Evolutionary conservation across 2,113 vertebrate species (phyloP).

Genomic region (Passer domesticus): DNA sequence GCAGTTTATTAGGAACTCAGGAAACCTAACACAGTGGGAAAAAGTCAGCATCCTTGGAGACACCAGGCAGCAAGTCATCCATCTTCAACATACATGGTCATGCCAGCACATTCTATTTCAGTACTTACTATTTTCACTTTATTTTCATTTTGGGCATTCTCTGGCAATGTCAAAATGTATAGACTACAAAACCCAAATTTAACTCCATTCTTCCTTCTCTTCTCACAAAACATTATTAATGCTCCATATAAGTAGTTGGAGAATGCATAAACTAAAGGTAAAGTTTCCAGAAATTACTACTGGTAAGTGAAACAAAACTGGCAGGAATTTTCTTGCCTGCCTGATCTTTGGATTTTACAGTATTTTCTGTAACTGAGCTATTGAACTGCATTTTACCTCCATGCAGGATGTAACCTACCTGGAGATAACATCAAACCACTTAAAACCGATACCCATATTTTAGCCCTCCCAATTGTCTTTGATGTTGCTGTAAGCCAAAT

Average conservation of each 20-base stretch:
- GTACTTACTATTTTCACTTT: constrained; percentile 26
- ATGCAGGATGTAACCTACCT: not conserved
- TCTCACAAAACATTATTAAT: not conserved
- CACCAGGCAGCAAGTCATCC: not conserved
- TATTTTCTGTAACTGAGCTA: not conserved
- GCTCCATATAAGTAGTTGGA: not conserved
- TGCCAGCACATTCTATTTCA: constrained; percentile 21
- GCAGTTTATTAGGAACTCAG: not conserved
- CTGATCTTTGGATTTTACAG: not conserved
- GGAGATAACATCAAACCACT: not conserved
- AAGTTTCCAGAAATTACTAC: constrained; percentile 12
- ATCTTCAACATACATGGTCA: not conserved
- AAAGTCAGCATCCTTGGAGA: not conserved
- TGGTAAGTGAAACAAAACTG: constrained; percentile 35
- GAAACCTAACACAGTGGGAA: not conserved
- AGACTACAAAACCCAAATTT: not conserved
- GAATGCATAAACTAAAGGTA: not conserved
- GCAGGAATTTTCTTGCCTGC: not conserved
- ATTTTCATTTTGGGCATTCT: not conserved
- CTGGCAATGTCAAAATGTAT: not conserved
- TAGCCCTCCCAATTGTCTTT: not conserved
- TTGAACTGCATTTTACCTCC: not conserved
- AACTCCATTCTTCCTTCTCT: not conserved
- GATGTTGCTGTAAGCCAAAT: not conserved
- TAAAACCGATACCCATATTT: not conserved